Conservation (phyloP, 64 coral and sea anemone genomes). For the Pachyseris speciosa region DNA sequence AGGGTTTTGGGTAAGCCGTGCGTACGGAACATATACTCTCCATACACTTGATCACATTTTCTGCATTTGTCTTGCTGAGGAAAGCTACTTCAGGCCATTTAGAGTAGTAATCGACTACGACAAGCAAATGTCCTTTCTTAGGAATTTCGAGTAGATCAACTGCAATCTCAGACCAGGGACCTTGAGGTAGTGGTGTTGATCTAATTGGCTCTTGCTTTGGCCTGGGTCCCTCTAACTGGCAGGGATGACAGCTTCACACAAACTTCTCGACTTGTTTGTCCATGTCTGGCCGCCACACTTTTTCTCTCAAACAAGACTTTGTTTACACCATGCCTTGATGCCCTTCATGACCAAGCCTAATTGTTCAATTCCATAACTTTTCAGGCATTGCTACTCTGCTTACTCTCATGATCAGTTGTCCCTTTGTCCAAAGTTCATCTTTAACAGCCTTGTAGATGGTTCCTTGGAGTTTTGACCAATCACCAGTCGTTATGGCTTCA, state of each 20-base stretch:
- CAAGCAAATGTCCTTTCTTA: constrained; percentile 57
- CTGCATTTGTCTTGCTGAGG: constrained; percentile 65
- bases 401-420: constrained; percentile 67
- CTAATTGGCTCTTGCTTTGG: constrained; percentile 54
- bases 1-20: constrained; percentile 65
- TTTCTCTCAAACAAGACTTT: constrained; percentile 51
- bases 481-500: constrained; percentile 41
- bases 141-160: constrained; percentile 60
- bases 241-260: constrained; percentile 29
- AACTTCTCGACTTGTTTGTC: constrained; percentile 64
- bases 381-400: constrained; percentile 53
- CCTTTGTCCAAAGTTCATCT: constrained; percentile 65
- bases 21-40: constrained; percentile 50
- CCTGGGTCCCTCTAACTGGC: constrained; percentile 44
- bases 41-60: constrained; percentile 66
- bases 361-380: constrained; percentile 47
- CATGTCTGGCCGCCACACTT: constrained; percentile 62
- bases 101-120: constrained; percentile 60
- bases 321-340: constrained; percentile 42
- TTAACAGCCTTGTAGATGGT: constrained; percentile 50
- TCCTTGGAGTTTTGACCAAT: constrained; percentile 37
- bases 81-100: constrained; percentile 59
- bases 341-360: constrained; percentile 47
- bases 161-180: constrained; percentile 58
- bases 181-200: constrained; percentile 45